These are phyloP conservation scores for Karalla daura DNA, from an alignment of 2,797 vertebrate genomes.

Conservation along the genomic window DNA sequence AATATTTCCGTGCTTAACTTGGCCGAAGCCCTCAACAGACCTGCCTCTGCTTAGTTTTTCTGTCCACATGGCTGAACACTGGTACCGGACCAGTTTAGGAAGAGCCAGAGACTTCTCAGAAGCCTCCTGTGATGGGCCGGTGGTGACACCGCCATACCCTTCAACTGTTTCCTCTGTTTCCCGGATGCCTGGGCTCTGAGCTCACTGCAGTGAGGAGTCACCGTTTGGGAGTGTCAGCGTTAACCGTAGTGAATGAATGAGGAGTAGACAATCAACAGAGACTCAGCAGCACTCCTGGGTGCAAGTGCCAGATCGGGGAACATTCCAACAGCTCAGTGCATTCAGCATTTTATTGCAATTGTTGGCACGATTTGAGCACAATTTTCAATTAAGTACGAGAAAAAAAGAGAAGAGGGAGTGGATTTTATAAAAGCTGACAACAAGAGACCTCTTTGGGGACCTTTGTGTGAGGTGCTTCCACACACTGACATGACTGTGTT, in stretches of 20 bases:
- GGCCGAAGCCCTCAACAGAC: conserved; percentile 70
- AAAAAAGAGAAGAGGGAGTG: conserved; percentile 58
- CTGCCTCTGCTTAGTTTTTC: conserved; percentile 76
- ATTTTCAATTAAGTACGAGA: conserved; percentile 70
- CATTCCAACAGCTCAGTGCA: conserved; percentile 61
- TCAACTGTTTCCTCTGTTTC: conserved; percentile 54
- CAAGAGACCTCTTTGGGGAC: conserved; percentile 67
- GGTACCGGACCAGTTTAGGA: conserved; percentile 66
- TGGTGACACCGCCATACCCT: conserved; percentile 63
- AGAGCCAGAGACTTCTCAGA: conserved; percentile 70
- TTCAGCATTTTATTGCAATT: conserved; percentile 71
- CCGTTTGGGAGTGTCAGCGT: conserved; percentile 47
- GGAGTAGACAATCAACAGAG: conserved; percentile 70
- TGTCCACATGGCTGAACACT: conserved; percentile 66
- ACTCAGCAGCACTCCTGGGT: conserved; percentile 52
- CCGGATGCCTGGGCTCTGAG: conserved; percentile 59
- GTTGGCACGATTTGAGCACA: conserved; percentile 62
- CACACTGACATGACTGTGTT: conserved; percentile 59
- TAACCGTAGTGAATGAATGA: conserved; percentile 62
- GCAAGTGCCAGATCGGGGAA: conserved; percentile 56
- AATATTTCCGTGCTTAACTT: conserved; percentile 83
- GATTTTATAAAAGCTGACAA: conserved; percentile 73
- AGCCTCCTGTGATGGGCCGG: conserved; percentile 71
- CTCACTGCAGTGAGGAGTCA: conserved; percentile 54
- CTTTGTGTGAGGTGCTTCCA: conserved; percentile 66